Evolutionary conservation across 2,797 vertebrate genomes (phyloP).

Genomic region (Fundulus diaphanus): DNA sequence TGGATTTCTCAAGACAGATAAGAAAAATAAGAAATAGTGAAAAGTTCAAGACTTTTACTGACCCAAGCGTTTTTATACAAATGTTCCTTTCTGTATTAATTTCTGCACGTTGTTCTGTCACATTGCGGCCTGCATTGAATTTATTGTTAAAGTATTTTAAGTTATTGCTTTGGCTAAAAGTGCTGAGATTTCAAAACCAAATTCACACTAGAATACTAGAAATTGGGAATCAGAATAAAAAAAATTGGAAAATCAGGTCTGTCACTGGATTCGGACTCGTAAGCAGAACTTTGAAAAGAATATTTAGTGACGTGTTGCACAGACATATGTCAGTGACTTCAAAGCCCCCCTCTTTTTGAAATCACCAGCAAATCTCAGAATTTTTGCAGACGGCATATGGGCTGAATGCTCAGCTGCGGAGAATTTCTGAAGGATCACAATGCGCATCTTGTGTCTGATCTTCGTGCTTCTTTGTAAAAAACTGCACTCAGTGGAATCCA

Average conservation of each 20-base stretch:
- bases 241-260: not conserved
- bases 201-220: not conserved
- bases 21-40: not conserved
- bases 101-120: not conserved
- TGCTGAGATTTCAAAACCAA: not conserved
- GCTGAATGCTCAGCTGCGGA: not conserved
- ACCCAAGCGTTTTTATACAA: not conserved
- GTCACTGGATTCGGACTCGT: not conserved
- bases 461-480: slow-evolving; percentile 55
- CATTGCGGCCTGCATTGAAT: not conserved
- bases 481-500: slow-evolving; percentile 41
- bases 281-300: not conserved
- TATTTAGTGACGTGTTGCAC: not conserved
- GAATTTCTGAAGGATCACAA: slow-evolving; percentile 11
- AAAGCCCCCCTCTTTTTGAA: not conserved
- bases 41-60: not conserved
- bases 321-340: not conserved
- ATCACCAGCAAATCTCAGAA: slow-evolving; percentile 12
- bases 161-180: not conserved
- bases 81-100: not conserved
- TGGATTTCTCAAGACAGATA: not conserved
- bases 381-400: slow-evolving; percentile 13
- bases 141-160: not conserved
- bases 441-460: slow-evolving; percentile 36
- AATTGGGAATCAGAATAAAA: not conserved